Base-by-base conservation (phyloP, 64 coral and sea anemone species). In the Dendrophyllia cribrosa region DNA sequence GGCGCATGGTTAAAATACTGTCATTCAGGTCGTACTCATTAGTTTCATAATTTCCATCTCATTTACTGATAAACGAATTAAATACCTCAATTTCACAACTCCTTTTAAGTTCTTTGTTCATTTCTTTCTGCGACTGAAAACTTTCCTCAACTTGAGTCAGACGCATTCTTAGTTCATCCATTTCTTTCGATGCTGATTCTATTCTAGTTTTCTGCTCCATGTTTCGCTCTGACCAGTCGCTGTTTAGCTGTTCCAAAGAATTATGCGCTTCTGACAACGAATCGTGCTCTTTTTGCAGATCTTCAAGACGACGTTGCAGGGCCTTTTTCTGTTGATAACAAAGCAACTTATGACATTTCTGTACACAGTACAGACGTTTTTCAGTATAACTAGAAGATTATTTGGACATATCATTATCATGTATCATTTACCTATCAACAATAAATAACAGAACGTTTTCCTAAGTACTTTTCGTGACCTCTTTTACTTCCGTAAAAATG, bases 181-280 rank as follows among this genome's bases (percentile, higher is more conserved):
- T 53, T 70, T 91, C 62, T 69, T 95, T 53, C 15, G 51, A 17
- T 22, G 90, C 21, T 11, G 19, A 51, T 3, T 75, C 59, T 80
- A 94, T 94, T 74, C 88, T 71, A 3, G 45, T 51, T 7, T 19
- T 73, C 44, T 89, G 82, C 51, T 91, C 66, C 14, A 51, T 86
- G 12, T 91, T 94, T 16, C 67, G 17, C 34, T 51, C 66, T 26
- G 75, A 87, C 58, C 86, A 77, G 50, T 72, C 88, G 66, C 83
- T 87, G 75, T 94, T 97, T 8, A 90, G 68, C 51, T 97, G 92
- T 56, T 97, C 95, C 46, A 97, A 77, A 23, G 75, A 72, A 43
- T 94, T 94, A 15, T 97, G 95, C 5, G 88, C 95, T 7, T 88
- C 88, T 25, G 75, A 74, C 5, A 97, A 20, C 6, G 76, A 86